Base-by-base conservation (phyloP, 2,113 vertebrate genomes). In the Austrofundulus limnaeus region DNA sequence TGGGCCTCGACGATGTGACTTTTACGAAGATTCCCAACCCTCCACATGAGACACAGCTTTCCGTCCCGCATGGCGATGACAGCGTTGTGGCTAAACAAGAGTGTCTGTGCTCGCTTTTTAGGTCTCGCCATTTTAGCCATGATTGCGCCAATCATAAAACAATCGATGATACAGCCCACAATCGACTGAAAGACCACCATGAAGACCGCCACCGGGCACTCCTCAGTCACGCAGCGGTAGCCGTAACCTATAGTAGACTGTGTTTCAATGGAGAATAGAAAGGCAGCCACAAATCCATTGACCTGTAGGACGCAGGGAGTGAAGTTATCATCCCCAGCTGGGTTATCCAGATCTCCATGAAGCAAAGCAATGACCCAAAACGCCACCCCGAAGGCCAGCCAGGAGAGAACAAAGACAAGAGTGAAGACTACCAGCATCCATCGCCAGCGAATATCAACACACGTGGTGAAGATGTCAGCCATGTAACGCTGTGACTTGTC, bases 101-200 rank as follows among this genome's bases (percentile, higher is more conserved):
- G 90, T 0, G 97, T 99, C 85, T 98, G 95, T 0, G 97, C 95
- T 53, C 96, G 80, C 83, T 99, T 99, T 90, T 99, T 99, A 60
- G 97, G 97, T 84, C 97, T 91, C 0, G 97, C 97, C 97, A 99
- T 99, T 89, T 99, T 99, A 74, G 97, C 97, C 97, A 99, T 99
- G 89, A 99, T 99, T 74, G 97, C 97, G 0, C 97, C 96, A 1
- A 99, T 98, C 96, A 98, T 98, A 88, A 99, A 99, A 65, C 96
- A 98, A 92, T 98, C 96, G 1, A 99, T 98, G 80, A 99, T 96
- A 82, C 97, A 98, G 52, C 97, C 96, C 65, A 99, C 94, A 0
- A 99, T 98, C 69, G 96, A 98, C 90, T 99, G 97, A 14, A 97
- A 95, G 72, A 99, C 97, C 85, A 98, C 97, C 94, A 98, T 95